phyloP scores from a whole-genome alignment of 2,797 vertebrate species.

The Vultur gryphus region DNA sequence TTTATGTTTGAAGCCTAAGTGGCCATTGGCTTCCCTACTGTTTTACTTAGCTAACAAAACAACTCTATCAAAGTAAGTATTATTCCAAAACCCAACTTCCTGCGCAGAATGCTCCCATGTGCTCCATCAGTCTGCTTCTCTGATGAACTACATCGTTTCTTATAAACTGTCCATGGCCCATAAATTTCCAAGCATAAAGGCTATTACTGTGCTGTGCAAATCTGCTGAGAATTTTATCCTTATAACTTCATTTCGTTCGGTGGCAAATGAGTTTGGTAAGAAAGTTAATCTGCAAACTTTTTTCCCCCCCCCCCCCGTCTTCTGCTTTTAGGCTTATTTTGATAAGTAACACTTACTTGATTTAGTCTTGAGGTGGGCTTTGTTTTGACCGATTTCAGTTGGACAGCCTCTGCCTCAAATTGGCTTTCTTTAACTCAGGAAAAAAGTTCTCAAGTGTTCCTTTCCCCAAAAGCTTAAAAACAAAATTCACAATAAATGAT shows the following conservation, averaged over 20 bases:
- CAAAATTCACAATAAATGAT: neutral
- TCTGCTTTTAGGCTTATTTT: slow-evolving; percentile 8
- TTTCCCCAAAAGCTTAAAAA: neutral
- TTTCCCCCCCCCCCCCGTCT: neutral
- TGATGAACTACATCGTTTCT: slow-evolving; percentile 94
- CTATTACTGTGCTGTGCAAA: slow-evolving; percentile 82
- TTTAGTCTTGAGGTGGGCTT: neutral
- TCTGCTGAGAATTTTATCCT: slow-evolving; percentile 80
- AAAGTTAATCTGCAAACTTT: slow-evolving; percentile 57
- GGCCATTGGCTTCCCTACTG: slow-evolving; percentile 89
- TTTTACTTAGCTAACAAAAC: slow-evolving; percentile 90
- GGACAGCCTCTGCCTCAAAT: neutral
- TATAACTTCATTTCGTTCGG: slow-evolving; percentile 69
- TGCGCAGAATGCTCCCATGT: slow-evolving; percentile 86
- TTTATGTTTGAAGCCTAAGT: slow-evolving; percentile 87
- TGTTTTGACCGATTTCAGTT: neutral
- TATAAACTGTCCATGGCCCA: slow-evolving; percentile 96
- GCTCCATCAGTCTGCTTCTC: slow-evolving; percentile 85
- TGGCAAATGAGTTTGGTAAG: slow-evolving; percentile 63
- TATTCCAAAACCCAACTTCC: slow-evolving; percentile 94
- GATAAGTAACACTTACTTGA: neutral
- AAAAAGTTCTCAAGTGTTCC: neutral
- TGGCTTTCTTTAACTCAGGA: neutral
- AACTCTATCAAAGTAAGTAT: slow-evolving; percentile 91
- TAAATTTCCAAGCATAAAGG: slow-evolving; percentile 91